Base-by-base conservation (phyloP, 2,888 invertebrate genomes). In the Hecatera dysodea region DNA sequence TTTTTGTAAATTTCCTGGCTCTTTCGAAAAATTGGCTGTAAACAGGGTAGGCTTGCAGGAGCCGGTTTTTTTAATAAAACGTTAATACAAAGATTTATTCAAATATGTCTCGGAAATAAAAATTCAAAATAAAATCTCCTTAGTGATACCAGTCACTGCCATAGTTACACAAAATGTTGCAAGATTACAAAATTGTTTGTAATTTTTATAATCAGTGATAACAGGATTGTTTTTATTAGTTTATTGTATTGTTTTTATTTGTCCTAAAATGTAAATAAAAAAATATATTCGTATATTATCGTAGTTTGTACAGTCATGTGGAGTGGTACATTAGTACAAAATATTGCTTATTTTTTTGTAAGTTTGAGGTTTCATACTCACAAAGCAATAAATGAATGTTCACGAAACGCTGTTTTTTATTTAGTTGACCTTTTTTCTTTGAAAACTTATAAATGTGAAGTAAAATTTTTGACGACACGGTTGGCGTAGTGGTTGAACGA, bases 301-400 rank as follows among this genome's bases (percentile, higher is more conserved):
- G 68, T 88, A 88, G 89, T 88, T 80, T 89, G 87, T 90, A 90
- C 87, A 91, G 92, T 92, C 86, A 90, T 86, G 87, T 93, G 90
- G 89, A 90, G 92, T 93, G 92, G 94, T 95, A 94, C 93, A 85
- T 91, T 93, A 94, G 95, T 95, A 95, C 95, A 95, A 95, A 94
- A 87, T 92, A 91, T 92, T 92, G 93, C 91, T 90, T 93, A 88
- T 72, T 80, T 87, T 90, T 89, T 90, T 89, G 88, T 91, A 91
- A 92, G 90, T 93, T 92, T 92, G 91, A 90, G 87, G 90, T 91
- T 93, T 92, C 87, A 84, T 90, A 91, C 91, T 91, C 86, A 87
- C 89, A 92, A 90, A 92, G 92, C 93, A 95, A 94, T 95, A 94
- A 94, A 94, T 92, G 90, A 93, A 93, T 94, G 93, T 91, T 92